Evolutionary conservation across 2,888 invertebrate genomes (phyloP).

Genomic region (Deroplatys truncata): DNA sequence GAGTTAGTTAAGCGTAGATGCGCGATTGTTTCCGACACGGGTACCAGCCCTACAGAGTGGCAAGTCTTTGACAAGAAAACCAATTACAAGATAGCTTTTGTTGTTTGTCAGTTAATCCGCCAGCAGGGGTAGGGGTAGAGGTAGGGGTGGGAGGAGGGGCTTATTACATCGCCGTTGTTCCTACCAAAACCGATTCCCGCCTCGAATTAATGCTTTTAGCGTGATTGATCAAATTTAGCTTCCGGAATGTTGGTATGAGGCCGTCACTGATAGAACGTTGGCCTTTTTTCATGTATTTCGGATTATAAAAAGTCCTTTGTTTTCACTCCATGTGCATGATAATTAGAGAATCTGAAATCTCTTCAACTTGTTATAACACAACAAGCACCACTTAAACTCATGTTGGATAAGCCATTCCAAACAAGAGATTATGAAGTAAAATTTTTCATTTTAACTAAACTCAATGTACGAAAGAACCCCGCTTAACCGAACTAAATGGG

Average conservation of each 20-base stretch:
- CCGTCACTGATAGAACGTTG: not conserved
- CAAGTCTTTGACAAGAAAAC: slow-evolving; percentile 10
- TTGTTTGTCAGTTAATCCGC: not conserved
- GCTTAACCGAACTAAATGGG: too few relatives aligned
- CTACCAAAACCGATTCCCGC: not conserved
- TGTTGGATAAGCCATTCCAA: too few relatives aligned
- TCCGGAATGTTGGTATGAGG: not conserved
- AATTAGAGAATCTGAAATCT: not conserved
- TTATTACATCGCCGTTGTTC: not conserved
- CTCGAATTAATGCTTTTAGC: slow-evolving; percentile 1
- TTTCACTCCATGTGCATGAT: not conserved
- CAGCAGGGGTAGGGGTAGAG: not conserved
- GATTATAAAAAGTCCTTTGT: not conserved
- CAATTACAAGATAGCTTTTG: slow-evolving; percentile 4
- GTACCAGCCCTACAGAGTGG: not conserved
- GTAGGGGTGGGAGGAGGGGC: not conserved
- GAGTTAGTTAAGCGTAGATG: not conserved
- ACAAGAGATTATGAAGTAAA: too few relatives aligned
- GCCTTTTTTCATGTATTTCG: not conserved
- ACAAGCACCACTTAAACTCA: too few relatives aligned
- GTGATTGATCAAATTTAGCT: slow-evolving; percentile 13
- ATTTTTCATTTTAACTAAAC: too few relatives aligned
- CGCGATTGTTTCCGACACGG: not conserved
- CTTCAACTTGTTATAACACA: not conserved
- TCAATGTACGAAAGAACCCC: too few relatives aligned